phyloP scores from a whole-genome alignment of 1,140 invertebrate genomes.

The Drosophila fuyamai region DNA sequence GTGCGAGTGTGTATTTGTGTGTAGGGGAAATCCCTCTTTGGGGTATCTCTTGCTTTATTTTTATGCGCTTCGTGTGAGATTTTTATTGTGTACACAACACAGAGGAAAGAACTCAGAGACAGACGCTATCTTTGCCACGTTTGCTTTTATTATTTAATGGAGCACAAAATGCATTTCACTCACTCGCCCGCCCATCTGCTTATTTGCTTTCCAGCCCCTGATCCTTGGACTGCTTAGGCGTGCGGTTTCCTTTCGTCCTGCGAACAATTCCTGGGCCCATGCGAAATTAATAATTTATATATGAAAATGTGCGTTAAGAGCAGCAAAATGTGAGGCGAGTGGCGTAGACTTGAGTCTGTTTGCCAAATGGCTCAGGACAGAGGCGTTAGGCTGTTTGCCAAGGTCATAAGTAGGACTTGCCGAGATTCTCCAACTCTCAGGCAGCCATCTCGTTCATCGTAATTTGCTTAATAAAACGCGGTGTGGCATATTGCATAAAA shows the following conservation, averaged over 20 bases:
- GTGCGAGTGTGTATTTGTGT: conserved; percentile 19
- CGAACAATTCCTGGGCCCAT: conserved; percentile 17
- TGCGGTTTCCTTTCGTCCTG: conserved; percentile 25
- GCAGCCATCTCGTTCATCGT: conserved; percentile 52
- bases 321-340: conserved; percentile 42
- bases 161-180: conserved; percentile 81
- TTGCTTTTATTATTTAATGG: conserved; percentile 84
- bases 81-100: conserved; percentile 76
- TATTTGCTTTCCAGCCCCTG: conserved; percentile 28
- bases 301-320: conserved; percentile 83
- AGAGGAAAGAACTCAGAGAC: conserved; percentile 50
- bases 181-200: conserved; percentile 26
- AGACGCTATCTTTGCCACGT: conserved; percentile 76
- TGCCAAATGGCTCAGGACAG: conserved; percentile 76
- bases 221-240: conserved; percentile 18
- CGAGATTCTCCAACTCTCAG: conserved; percentile 43
- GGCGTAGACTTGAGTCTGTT: conserved; percentile 59
- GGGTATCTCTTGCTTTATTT: conserved; percentile 70
- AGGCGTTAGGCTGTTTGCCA: conserved; percentile 77
- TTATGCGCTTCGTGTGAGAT: conserved; percentile 82
- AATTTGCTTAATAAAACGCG: conserved; percentile 82
- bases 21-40: conserved; percentile 21
- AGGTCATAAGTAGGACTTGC: conserved; percentile 80
- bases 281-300: conserved; percentile 83
- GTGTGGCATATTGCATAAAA: conserved; percentile 81